phyloP scores from a whole-genome alignment of 2,797 vertebrate species.

The Cichlasoma orientale region DNA sequence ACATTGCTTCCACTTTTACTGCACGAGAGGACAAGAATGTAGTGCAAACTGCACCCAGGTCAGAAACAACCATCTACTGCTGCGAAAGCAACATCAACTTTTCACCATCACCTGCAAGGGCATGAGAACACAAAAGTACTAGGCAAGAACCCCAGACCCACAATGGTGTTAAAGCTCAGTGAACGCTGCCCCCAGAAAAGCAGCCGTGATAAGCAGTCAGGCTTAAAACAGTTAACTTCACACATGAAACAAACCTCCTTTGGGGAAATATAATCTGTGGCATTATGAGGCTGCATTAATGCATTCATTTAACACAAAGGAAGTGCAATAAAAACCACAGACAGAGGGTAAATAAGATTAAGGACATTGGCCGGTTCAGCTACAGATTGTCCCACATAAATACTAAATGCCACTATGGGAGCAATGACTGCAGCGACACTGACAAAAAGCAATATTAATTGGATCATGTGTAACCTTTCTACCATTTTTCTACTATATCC shows the following conservation, averaged over 20 bases:
- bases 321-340: not conserved
- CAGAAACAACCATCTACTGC: no score
- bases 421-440: not conserved
- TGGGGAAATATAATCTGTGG: not conserved
- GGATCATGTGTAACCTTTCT: not conserved
- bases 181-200: not conserved
- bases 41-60: no score
- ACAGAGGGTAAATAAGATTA: not conserved
- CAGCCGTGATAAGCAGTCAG: not conserved
- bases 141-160: not conserved
- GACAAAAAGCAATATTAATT: not conserved
- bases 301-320: not conserved
- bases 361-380: not conserved
- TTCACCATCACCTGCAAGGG: not conserved
- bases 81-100: not conserved
- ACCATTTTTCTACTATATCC: not conserved
- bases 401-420: not conserved
- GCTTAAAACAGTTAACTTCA: not conserved
- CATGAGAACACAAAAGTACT: not conserved
- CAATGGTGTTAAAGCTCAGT: not conserved
- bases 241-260: not conserved
- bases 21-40: not conserved
- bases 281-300: not conserved
- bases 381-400: not conserved
- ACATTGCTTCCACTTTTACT: not conserved